Evolutionary conservation across 2,888 invertebrate genomes (phyloP).

Genomic region (Epirrita christyi): DNA sequence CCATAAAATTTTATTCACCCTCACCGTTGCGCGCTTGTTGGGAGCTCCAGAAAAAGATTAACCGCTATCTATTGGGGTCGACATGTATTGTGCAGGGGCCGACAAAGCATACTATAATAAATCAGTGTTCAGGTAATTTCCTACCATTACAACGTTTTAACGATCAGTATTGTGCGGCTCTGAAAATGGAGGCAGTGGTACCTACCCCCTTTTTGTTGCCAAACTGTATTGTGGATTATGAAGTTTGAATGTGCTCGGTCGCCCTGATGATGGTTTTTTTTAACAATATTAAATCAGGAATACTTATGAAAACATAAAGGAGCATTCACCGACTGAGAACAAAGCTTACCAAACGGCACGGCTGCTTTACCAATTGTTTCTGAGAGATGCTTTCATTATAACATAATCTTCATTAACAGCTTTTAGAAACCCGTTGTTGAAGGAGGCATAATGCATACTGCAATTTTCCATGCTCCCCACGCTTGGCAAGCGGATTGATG

Average conservation of each 20-base stretch:
- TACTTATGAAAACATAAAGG: neutral
- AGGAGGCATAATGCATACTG: too few relatives aligned
- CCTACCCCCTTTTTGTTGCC: slow-evolving; percentile 31
- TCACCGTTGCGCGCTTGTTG: slow-evolving; percentile 17
- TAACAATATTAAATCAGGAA: too few relatives aligned
- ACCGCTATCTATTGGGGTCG: slow-evolving; percentile 68
- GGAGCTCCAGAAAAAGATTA: slow-evolving; percentile 56
- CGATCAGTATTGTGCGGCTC: slow-evolving; percentile 65
- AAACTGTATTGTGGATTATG: slow-evolving; percentile 34
- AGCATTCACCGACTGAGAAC: neutral
- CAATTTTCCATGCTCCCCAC: too few relatives aligned
- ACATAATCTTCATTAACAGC: too few relatives aligned
- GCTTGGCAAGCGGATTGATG: too few relatives aligned
- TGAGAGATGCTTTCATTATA: too few relatives aligned
- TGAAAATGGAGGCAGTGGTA: slow-evolving; percentile 43
- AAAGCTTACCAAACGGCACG: too few relatives aligned
- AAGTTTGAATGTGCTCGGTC: slow-evolving; percentile 27
- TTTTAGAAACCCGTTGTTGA: too few relatives aligned
- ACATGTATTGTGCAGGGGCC: slow-evolving; percentile 53
- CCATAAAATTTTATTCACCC: slow-evolving; percentile 6
- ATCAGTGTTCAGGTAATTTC: slow-evolving; percentile 76
- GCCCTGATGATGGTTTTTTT: neutral
- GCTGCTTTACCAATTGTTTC: too few relatives aligned
- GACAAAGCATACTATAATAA: slow-evolving; percentile 62
- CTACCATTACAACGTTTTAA: slow-evolving; percentile 69